Evolutionary conservation across 2,797 vertebrate genomes (phyloP).

Genomic region (Podarcis lilfordi): DNA sequence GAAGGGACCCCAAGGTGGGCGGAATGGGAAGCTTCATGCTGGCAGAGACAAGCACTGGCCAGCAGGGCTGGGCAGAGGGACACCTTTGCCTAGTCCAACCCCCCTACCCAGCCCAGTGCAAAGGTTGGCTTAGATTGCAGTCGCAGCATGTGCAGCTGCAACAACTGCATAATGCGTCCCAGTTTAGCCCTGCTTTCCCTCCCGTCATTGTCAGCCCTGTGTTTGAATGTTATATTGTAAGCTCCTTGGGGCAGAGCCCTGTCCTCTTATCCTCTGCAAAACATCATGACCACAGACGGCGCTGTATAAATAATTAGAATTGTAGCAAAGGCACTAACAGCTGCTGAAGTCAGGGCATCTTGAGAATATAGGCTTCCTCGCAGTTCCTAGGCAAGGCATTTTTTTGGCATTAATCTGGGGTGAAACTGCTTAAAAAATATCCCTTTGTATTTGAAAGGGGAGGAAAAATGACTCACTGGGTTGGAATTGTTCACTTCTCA

Average conservation of each 20-base stretch:
- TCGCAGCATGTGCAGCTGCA: background rate
- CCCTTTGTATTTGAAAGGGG: constrained; percentile 54
- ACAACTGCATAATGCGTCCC: background rate
- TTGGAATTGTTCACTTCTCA: constrained; percentile 46
- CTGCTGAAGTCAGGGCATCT: constrained; percentile 49
- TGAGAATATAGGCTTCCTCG: constrained; percentile 22
- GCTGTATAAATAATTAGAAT: background rate
- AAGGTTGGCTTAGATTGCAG: background rate
- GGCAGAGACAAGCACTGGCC: too few relatives aligned
- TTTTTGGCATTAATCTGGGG: constrained; percentile 60
- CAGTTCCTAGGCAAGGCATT: constrained; percentile 39
- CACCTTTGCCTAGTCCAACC: too few relatives aligned
- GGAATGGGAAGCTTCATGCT: too few relatives aligned
- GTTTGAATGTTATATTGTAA: background rate
- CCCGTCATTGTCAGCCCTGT: background rate
- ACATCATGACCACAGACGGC: background rate
- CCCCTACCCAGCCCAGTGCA: too few relatives aligned
- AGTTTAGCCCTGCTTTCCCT: background rate
- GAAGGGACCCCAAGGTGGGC: too few relatives aligned
- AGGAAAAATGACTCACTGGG: constrained; percentile 59
- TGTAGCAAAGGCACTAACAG: constrained; percentile 33
- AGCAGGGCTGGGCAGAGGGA: too few relatives aligned
- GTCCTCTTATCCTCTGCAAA: background rate
- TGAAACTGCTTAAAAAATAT: constrained; percentile 51
- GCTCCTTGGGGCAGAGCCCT: background rate